Conservation (phyloP, 2,888 invertebrate genomes). For the Penaeus monodon region DNA sequence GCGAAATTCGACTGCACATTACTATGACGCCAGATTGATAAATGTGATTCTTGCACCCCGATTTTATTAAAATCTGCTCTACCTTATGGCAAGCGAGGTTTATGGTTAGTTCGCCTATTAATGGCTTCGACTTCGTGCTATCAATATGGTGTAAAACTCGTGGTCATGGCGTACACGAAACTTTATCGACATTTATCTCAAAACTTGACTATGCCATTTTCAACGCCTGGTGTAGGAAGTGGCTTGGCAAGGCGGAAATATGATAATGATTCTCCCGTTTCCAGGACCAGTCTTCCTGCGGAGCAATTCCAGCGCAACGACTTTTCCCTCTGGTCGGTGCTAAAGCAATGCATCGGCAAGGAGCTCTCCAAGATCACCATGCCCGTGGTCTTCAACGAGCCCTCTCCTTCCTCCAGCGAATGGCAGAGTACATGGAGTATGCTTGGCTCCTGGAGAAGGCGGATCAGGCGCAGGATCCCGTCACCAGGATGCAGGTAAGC, state of each 20-base stretch:
- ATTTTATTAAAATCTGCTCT: too few relatives aligned
- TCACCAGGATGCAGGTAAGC: constrained; percentile 83
- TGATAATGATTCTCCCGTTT: neutral
- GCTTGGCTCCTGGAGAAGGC: constrained; percentile 82
- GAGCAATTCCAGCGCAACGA: constrained; percentile 76
- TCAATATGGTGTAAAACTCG: too few relatives aligned
- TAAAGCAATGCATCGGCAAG: constrained; percentile 90
- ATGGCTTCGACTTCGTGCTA: too few relatives aligned
- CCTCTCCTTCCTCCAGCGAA: constrained; percentile 93
- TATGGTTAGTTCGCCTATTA: too few relatives aligned
- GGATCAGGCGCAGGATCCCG: constrained; percentile 81
- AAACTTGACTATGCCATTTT: too few relatives aligned
- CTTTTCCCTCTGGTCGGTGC: constrained; percentile 89
- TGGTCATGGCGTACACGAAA: too few relatives aligned
- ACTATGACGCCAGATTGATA: too few relatives aligned
- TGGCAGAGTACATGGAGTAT: constrained; percentile 95
- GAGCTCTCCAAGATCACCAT: constrained; percentile 96
- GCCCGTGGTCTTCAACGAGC: constrained; percentile 97
- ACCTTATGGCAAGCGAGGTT: too few relatives aligned
- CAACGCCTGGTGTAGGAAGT: neutral
- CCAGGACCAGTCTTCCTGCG: constrained; percentile 69
- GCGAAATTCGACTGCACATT: too few relatives aligned
- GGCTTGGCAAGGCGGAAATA: too few relatives aligned
- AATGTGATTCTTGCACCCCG: too few relatives aligned
- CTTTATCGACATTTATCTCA: too few relatives aligned